These are phyloP conservation scores for Drosophila maculinotata DNA, from an alignment of 2,888 invertebrate genomes.

Conservation along the genomic window DNA sequence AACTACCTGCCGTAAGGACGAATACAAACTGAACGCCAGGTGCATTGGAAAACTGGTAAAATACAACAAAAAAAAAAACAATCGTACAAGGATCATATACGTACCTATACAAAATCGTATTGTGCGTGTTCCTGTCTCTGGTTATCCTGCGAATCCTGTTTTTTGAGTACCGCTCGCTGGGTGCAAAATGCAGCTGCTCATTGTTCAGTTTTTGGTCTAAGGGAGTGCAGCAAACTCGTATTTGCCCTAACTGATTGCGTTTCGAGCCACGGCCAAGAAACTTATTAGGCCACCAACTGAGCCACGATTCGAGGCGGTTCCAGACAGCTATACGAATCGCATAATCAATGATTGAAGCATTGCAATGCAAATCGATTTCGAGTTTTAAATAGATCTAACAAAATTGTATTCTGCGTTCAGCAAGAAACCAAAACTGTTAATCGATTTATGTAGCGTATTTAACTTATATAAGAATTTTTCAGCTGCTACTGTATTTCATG, in stretches of 20 bases:
- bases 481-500: no score
- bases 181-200: slow-evolving; percentile 72
- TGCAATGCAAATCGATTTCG: slow-evolving; percentile 33
- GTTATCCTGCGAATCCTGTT: slow-evolving; percentile 68
- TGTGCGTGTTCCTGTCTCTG: slow-evolving; percentile 40
- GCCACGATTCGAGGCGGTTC: slow-evolving; percentile 17
- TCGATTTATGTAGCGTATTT: not conserved
- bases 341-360: slow-evolving; percentile 44
- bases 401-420: not conserved
- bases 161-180: slow-evolving; percentile 25
- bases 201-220: slow-evolving; percentile 18
- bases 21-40: slow-evolving; percentile 60
- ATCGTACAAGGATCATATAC: slow-evolving; percentile 33
- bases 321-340: slow-evolving; percentile 27
- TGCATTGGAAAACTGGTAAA: slow-evolving; percentile 56
- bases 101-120: slow-evolving; percentile 58
- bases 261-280: slow-evolving; percentile 34
- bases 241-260: slow-evolving; percentile 21
- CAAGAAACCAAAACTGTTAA: not conserved
- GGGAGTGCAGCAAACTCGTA: slow-evolving; percentile 8
- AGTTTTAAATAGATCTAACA: not conserved
- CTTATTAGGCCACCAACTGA: slow-evolving; percentile 55
- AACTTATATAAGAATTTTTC: no score
- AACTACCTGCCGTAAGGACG: slow-evolving; percentile 66
- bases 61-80: slow-evolving; percentile 19